Evolutionary conservation across 2,888 invertebrate species (phyloP).

Genomic region (Odontothrips loti): DNA sequence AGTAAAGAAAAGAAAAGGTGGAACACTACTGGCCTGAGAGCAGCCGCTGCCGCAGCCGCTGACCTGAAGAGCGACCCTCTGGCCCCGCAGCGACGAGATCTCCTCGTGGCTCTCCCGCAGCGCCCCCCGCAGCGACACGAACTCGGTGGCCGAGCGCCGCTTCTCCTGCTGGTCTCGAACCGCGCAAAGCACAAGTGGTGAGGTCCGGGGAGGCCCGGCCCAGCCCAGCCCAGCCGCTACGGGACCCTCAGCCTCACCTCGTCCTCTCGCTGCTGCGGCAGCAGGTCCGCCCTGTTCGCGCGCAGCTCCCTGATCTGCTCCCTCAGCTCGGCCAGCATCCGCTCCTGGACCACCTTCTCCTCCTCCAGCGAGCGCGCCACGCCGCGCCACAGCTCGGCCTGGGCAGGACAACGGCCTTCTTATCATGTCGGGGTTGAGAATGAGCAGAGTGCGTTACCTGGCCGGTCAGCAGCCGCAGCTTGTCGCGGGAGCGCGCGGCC

Average conservation of each 20-base stretch:
- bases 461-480: conserved; percentile 28
- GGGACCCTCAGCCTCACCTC: no score
- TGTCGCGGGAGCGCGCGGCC: background rate
- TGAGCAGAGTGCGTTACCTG: conserved; percentile 9
- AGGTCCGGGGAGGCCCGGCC: conserved; percentile 35
- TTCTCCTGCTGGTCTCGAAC: background rate
- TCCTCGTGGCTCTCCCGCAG: conserved; percentile 19
- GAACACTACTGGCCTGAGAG: no score
- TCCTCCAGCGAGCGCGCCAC: conserved; percentile 16
- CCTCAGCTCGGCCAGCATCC: conserved; percentile 2
- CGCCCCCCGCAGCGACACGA: conserved; percentile 15
- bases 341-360: conserved; percentile 21
- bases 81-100: background rate
- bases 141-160: conserved; percentile 1
- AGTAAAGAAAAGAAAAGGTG: no score
- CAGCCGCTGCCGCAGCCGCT: background rate
- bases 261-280: background rate
- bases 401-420: background rate
- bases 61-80: background rate
- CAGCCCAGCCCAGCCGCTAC: conserved; percentile 37
- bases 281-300: background rate
- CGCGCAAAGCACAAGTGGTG: conserved; percentile 16
- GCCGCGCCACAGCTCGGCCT: conserved; percentile 18
- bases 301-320: background rate
- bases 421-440: conserved; percentile 21